Evolutionary conservation across 1,140 invertebrate genomes (phyloP), one percentile per base, ranked within the genome.

Genomic region (Drusus annulatus): DNA sequence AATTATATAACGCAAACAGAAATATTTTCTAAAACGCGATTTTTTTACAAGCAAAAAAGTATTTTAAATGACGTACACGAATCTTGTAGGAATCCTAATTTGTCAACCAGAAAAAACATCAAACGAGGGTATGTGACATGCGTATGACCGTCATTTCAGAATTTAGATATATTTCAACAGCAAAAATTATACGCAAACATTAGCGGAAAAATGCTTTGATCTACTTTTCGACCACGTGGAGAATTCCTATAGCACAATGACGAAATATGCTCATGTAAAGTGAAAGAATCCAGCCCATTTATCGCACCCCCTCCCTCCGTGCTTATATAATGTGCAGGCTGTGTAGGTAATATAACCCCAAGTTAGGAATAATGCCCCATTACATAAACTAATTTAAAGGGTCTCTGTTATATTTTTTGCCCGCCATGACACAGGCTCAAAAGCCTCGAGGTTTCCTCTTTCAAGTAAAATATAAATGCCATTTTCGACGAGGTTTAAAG

Each of bases 271-370:
- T 62, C 76, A 58, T 69, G 62, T 54, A 69, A 60, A 69, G 62
- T 54, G 76, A 78, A 78, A 78, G 76, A 78, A 78, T 78, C 76
- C 63, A 36, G 45, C 63, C 62, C 56, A 78, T 78, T 78, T 69
- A 78, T 69, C 51, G 69, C 75, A 77, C 75, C 60, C 54, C 23
- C 60, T 15, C 23, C 23, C 54, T 7, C 54, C 19, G 0, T 56
- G n/a, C 16, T 56, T 56, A 56, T 56, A 21, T 10, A 76, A 60
- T 76, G 28, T 76, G 73, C 52, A 60, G 74, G 16, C 21, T 52
- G 71, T 74, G 71, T 56, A 51, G 54, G 28, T 50, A 69, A 69
- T 69, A 71, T 71, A 68, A 17, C 68, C 68, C 19, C 25, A 45
- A 45, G 17, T 65, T 31, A 5, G 23, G 45, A 74, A 74, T 52